A percentile compares a stretch with the other conserved stretches of the same genome.
Evolutionary conservation across 2,113 vertebrate genomes (phyloP).

Genomic region (Furnarius figulus): DNA sequence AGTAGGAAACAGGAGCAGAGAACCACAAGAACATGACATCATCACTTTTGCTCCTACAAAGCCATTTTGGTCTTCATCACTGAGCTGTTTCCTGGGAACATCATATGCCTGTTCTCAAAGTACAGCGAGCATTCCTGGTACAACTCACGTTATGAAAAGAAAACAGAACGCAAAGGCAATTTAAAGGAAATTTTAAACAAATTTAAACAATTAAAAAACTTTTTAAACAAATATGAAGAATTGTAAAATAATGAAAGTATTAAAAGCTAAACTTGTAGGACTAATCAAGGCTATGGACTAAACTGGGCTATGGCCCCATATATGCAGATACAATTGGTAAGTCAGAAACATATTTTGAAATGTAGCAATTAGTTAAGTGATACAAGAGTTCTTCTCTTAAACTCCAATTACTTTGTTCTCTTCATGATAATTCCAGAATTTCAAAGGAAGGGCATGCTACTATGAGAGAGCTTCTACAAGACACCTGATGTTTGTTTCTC

Average conservation of each 20-base stretch:
- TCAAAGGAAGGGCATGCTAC: neutral
- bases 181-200: neutral
- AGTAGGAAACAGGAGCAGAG: neutral
- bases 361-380: neutral
- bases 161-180: neutral
- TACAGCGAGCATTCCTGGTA: neutral
- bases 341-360: neutral
- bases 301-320: neutral
- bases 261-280: neutral
- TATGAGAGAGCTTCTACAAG: neutral
- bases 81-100: neutral
- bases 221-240: neutral
- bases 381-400: neutral
- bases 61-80: neutral
- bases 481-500: neutral
- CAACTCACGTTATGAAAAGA: neutral
- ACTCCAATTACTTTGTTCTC: neutral
- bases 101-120: neutral
- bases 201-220: neutral
- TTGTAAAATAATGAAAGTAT: neutral
- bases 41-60: neutral
- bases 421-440: neutral
- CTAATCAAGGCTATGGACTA: neutral
- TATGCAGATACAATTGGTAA: neutral
- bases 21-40: neutral